phyloP scores from a whole-genome alignment of 1,140 invertebrate genomes.

The Coenobita brevimanus region DNA sequence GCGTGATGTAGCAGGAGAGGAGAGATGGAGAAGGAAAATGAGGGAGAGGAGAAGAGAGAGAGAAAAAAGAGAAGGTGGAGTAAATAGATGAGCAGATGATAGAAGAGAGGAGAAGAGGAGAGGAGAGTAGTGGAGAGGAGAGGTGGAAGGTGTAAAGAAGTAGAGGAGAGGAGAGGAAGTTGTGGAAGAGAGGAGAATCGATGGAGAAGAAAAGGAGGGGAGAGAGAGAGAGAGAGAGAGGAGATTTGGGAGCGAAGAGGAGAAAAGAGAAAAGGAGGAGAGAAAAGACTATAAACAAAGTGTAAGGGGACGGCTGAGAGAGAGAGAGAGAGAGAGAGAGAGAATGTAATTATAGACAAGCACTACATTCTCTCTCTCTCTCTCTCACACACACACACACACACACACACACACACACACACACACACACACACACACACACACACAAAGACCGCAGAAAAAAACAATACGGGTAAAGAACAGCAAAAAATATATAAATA shows the following conservation, averaged over 20 bases:
- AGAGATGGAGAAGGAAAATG: neutral
- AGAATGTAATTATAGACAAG: neutral
- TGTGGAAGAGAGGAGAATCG: neutral
- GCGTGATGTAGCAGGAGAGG: neutral
- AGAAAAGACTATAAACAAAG: neutral
- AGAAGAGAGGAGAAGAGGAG: neutral
- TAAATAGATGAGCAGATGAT: neutral
- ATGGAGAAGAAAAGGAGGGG: neutral
- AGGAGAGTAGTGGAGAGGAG: neutral
- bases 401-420: constrained; percentile 35
- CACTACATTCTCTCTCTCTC: neutral
- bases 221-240: neutral
- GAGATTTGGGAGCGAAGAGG: too few species aligned
- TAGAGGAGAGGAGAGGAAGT: too few species aligned
- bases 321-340: neutral
- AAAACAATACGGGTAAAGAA: neutral
- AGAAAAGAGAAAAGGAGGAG: too few species aligned
- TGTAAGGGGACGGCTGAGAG: neutral
- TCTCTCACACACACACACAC: constrained; percentile 26
- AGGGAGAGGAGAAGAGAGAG: neutral
- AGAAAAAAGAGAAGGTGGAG: neutral
- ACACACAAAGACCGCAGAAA: too few species aligned
- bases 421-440: constrained; percentile 36
- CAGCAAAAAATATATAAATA: neutral
- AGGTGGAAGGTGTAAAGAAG: too few species aligned